Evolutionary conservation across 2,888 invertebrate genomes (phyloP).

Genomic region (Eupithecia dodoneata): DNA sequence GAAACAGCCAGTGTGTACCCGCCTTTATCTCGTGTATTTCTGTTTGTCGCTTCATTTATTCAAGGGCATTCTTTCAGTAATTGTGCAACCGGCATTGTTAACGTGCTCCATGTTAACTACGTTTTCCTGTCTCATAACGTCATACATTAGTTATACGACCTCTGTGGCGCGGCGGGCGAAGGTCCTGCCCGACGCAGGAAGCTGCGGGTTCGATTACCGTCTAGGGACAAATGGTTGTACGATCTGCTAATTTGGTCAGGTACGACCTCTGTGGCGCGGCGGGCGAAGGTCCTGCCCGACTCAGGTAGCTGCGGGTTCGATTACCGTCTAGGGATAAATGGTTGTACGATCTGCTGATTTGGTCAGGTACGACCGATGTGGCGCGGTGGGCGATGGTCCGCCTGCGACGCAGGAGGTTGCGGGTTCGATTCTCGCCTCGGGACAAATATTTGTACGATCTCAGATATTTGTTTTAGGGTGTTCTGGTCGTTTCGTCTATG

Average conservation of each 20-base stretch:
- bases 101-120: constrained; percentile 7
- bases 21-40: not conserved
- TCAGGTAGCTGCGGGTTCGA: not conserved
- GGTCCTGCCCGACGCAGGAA: not conserved
- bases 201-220: not conserved
- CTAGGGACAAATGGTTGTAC: not conserved
- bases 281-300: too few species aligned
- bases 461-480: too few species aligned
- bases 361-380: too few species aligned
- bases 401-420: too few species aligned
- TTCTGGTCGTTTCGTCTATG: too few species aligned
- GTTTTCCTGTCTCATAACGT: constrained; percentile 20
- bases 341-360: not conserved
- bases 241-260: not conserved
- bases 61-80: constrained; percentile 23
- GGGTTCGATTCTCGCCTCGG: too few species aligned
- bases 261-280: too few species aligned
- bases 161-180: not conserved
- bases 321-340: not conserved
- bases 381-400: too few species aligned
- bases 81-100: constrained; percentile 14
- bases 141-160: not conserved
- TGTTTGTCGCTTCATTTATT: constrained; percentile 16
- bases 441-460: too few species aligned
- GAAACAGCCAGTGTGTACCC: not conserved